Conservation (phyloP, 2,888 invertebrate genomes). For the Drosophila tanythrix region DNA sequence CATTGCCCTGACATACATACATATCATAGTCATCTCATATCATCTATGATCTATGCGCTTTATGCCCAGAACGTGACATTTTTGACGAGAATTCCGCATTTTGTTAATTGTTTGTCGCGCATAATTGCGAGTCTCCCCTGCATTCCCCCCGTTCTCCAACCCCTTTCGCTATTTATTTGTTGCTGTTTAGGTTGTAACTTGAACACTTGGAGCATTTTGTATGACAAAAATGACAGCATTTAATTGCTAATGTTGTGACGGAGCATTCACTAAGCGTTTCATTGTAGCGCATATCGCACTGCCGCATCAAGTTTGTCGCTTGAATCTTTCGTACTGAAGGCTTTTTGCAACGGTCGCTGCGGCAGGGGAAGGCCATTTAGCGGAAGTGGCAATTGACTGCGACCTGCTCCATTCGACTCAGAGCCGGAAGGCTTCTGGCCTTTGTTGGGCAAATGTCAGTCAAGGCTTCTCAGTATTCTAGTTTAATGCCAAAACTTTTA, state of each 20-base stretch:
- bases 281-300: constrained; percentile 35
- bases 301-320: constrained; percentile 63
- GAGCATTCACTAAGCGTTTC: constrained; percentile 39
- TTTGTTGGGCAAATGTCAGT: constrained; percentile 2
- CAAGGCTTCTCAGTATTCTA: constrained; percentile 20
- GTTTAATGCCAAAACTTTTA: constrained; percentile 2
- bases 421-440: constrained; percentile 9
- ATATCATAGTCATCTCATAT: constrained; percentile 42
- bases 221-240: constrained; percentile 46
- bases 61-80: constrained; percentile 72
- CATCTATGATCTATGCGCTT: constrained; percentile 46
- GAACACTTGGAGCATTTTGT: constrained; percentile 34
- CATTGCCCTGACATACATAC: constrained; percentile 68
- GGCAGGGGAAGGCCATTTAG: constrained; percentile 51
- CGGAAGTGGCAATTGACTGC: constrained; percentile 62
- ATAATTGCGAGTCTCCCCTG: constrained; percentile 32
- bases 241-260: constrained; percentile 49
- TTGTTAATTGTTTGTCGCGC: constrained; percentile 40
- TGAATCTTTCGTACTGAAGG: constrained; percentile 63
- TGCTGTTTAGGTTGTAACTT: constrained; percentile 32
- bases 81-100: constrained; percentile 44
- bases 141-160: neutral
- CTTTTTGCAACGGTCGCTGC: constrained; percentile 48
- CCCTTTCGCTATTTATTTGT: constrained; percentile 42
- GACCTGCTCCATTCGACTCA: constrained; percentile 21